Conservation (phyloP, 2,797 vertebrate species). For the Leucoraja ocellata region DNA sequence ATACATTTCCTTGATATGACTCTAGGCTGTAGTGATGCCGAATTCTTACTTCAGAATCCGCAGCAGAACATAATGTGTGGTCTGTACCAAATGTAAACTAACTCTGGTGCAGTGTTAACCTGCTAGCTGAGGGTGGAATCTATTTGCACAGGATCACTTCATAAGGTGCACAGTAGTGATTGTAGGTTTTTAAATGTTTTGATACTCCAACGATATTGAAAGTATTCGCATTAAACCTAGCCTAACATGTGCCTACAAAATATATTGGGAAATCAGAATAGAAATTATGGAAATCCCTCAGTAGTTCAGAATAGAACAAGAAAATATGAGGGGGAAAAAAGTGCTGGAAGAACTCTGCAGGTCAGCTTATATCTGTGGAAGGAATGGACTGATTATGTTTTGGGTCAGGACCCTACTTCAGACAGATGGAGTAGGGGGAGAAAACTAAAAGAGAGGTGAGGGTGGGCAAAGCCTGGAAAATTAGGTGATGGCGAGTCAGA, state of each 20-base stretch:
- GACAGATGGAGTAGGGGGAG: too few species aligned
- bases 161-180: neutral
- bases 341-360: neutral
- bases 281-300: too few species aligned
- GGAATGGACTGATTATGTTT: too few species aligned
- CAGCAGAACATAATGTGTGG: neutral
- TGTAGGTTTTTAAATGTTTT: too few species aligned
- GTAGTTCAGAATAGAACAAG: too few species aligned
- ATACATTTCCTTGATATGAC: neutral
- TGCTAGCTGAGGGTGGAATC: neutral
- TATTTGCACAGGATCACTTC: neutral
- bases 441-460: too few species aligned
- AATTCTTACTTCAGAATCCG: neutral
- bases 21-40: neutral
- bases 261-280: neutral
- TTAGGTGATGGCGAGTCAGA: too few species aligned
- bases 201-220: neutral
- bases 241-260: too few species aligned
- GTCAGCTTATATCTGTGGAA: too few species aligned
- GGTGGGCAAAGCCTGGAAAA: too few species aligned
- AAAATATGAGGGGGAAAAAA: neutral
- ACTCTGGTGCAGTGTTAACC: neutral
- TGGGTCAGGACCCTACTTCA: too few species aligned
- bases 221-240: neutral
- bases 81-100: neutral